These are phyloP conservation scores for Platorchestia sp. DNA, from an alignment of 1,140 invertebrate genomes.

Conservation along the genomic window DNA sequence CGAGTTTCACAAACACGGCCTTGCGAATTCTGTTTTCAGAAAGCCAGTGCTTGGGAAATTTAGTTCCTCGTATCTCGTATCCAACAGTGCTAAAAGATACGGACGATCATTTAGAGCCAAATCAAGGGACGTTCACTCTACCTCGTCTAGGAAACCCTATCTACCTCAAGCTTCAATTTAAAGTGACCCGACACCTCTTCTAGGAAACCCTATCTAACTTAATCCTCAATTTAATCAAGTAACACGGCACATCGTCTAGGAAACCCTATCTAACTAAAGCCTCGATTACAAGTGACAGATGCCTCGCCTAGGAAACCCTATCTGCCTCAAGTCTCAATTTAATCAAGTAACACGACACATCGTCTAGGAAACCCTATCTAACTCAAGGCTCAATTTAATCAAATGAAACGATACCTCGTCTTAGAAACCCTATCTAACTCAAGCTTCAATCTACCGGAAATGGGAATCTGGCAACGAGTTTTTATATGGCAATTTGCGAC, in stretches of 20 bases:
- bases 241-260: neutral
- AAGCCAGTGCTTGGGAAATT: too few species aligned
- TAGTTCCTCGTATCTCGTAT: too few species aligned
- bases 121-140: too few species aligned
- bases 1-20: too few species aligned
- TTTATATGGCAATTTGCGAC: neutral
- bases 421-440: neutral
- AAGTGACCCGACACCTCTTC: too few species aligned
- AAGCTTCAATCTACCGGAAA: neutral
- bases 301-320: neutral
- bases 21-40: too few species aligned
- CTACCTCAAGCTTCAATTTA: too few species aligned
- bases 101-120: too few species aligned
- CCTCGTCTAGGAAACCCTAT: too few species aligned
- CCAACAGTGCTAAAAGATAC: too few species aligned
- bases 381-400: neutral
- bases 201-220: too few species aligned
- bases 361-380: neutral
- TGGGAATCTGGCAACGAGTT: neutral
- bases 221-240: neutral
- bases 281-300: neutral
- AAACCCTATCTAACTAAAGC: neutral
- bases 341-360: neutral
- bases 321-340: neutral
- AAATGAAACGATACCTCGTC: neutral